Evolutionary conservation across 2,797 vertebrate genomes (phyloP).

Genomic region (Thripadectes ignobilis): DNA sequence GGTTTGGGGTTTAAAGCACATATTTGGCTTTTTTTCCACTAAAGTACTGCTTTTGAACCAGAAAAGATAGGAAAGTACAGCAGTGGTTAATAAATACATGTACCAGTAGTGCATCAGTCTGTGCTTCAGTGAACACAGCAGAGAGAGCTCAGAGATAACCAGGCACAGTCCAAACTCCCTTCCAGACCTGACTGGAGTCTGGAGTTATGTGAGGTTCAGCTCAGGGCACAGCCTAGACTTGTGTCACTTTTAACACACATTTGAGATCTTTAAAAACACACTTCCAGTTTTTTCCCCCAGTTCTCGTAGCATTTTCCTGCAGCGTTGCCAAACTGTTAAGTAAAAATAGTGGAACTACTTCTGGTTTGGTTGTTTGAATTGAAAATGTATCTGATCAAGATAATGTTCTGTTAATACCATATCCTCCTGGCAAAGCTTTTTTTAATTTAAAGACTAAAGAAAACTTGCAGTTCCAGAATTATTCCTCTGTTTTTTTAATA

Average conservation of each 20-base stretch:
- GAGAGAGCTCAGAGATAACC: not conserved
- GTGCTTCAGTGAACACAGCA: not conserved
- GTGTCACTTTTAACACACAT: not conserved
- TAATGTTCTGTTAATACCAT: not conserved
- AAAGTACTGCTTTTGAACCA: not conserved
- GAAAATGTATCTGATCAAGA: not conserved
- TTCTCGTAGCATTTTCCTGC: not conserved
- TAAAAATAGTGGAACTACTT: not conserved
- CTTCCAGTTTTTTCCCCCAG: not conserved
- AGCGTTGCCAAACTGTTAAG: not conserved
- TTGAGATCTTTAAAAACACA: not conserved
- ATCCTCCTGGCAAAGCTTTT: not conserved
- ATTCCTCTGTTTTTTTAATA: not conserved
- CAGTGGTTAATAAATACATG: not conserved
- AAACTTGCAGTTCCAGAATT: not conserved
- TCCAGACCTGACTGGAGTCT: not conserved
- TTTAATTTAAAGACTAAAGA: not conserved
- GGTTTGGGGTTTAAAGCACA: fast-evolving
- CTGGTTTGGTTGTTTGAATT: not conserved
- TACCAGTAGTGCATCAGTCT: not conserved
- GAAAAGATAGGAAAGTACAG: not conserved
- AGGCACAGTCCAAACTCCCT: not conserved
- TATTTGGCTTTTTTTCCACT: not conserved
- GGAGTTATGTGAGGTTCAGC: not conserved
- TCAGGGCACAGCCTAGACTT: not conserved